Evolutionary conservation across 1,140 invertebrate species (phyloP).

Genomic region (Pinna nobilis): DNA sequence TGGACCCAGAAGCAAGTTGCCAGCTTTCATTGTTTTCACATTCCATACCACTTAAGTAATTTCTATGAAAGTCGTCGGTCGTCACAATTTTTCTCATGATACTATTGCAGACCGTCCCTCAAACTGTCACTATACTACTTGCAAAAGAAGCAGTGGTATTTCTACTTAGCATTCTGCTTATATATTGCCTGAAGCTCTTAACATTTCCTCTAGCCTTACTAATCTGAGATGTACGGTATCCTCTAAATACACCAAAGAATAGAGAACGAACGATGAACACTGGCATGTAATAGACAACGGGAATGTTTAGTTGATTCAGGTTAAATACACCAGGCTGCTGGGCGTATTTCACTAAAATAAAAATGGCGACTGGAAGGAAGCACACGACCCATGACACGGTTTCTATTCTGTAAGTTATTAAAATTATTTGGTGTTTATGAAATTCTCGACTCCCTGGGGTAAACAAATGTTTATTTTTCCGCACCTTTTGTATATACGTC

Average conservation of each 20-base stretch:
- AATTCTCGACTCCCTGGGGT: constrained; percentile 42
- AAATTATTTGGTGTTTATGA: constrained; percentile 47
- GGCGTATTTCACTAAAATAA: constrained; percentile 22
- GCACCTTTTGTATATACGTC: constrained; percentile 30
- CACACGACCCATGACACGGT: constrained; percentile 41
- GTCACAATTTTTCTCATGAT: too few species aligned
- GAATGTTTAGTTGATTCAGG: constrained; percentile 5
- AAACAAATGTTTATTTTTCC: constrained; percentile 31
- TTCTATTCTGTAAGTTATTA: constrained; percentile 45
- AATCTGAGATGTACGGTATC: constrained; percentile 27
- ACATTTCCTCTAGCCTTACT: not conserved
- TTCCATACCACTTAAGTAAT: too few species aligned
- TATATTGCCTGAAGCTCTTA: not conserved
- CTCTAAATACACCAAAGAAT: not conserved
- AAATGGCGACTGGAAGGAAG: constrained; percentile 54
- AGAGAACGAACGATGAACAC: constrained; percentile 14
- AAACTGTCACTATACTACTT: not conserved
- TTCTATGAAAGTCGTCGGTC: too few species aligned
- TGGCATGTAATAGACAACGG: constrained; percentile 7
- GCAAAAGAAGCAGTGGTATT: not conserved
- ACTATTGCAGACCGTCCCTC: too few species aligned
- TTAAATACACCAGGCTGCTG: not conserved
- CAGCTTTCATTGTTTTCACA: too few species aligned
- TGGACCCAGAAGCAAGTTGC: too few species aligned
- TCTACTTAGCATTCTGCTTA: not conserved